Conservation (phyloP, 2,888 invertebrate species). For the Nipponacmea schrenckii region DNA sequence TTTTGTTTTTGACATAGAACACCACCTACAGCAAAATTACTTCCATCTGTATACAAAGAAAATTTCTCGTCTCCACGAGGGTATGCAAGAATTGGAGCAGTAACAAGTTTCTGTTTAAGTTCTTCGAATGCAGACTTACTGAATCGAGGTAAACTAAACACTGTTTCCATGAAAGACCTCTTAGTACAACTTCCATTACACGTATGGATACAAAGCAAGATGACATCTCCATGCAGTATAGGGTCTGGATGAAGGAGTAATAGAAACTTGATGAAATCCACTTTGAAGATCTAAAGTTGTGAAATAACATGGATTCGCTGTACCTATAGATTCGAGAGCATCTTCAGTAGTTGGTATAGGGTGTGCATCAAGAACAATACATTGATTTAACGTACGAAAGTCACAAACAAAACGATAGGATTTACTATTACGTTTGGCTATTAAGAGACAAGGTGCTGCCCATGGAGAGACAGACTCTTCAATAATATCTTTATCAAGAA, state of each 20-base stretch:
- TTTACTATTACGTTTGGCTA: conserved; percentile 4
- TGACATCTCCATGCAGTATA: conserved; percentile 3
- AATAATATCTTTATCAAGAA: conserved; percentile 8
- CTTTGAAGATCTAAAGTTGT: conserved; percentile 10
- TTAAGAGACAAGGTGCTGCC: conserved; percentile 11
- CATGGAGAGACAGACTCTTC: conserved; percentile 10
- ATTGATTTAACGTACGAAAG: not conserved
- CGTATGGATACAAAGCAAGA: conserved; percentile 37
- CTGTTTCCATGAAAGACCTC: conserved; percentile 1
- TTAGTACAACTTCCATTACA: not conserved
- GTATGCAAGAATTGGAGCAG: conserved; percentile 14
- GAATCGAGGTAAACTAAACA: conserved; percentile 12
- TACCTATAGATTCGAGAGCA: conserved; percentile 3
- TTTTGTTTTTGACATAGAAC: conserved; percentile 15
- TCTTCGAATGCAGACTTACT: conserved; percentile 5
- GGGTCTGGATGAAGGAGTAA: not conserved
- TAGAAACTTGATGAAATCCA: not conserved
- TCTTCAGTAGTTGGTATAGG: conserved; percentile 7
- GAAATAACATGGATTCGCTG: conserved; percentile 8
- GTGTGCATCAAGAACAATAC: conserved; percentile 8
- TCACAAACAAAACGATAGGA: conserved; percentile 12
- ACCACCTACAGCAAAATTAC: conserved; percentile 14
- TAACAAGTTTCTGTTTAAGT: not conserved
- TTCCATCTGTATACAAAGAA: conserved; percentile 16
- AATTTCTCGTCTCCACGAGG: conserved; percentile 13